Conservation (phyloP, 2,113 vertebrate genomes). For the Oreotragus oreotragus region DNA sequence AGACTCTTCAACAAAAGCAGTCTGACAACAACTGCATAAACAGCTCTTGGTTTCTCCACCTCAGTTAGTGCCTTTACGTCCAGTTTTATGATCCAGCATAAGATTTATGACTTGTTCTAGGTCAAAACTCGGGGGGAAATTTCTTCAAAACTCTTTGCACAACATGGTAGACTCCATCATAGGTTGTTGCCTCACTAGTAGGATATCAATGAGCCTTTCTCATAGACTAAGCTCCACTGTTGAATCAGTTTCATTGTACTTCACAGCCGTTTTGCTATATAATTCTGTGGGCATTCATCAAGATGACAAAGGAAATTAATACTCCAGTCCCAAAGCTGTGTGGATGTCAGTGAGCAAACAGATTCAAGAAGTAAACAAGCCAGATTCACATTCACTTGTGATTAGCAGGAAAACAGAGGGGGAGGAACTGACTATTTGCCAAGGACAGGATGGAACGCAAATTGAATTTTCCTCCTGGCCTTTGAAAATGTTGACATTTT, state of each 20-base stretch:
- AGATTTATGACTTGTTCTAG: background rate
- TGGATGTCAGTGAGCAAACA: constrained; percentile 30
- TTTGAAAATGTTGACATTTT: constrained; percentile 57
- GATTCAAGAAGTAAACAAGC: constrained; percentile 47
- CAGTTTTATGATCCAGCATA: background rate
- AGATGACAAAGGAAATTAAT: constrained; percentile 48
- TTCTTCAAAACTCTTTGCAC: background rate
- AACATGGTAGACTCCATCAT: background rate
- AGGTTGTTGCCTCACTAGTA: background rate
- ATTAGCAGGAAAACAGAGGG: constrained; percentile 36
- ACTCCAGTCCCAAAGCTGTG: background rate
- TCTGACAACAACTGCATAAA: background rate
- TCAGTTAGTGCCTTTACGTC: background rate
- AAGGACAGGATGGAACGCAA: constrained; percentile 46
- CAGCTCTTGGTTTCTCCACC: background rate
- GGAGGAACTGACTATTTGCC: constrained; percentile 41
- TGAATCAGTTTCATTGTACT: background rate
- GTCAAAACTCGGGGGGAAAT: background rate
- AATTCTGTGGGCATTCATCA: background rate
- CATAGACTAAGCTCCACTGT: background rate
- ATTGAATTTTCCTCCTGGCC: constrained; percentile 48
- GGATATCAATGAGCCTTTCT: background rate
- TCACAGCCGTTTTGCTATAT: background rate
- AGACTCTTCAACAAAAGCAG: background rate
- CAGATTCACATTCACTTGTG: background rate